Percentiles rank a stretch among this genome's conserved stretches.
phyloP scores from a whole-genome alignment of 2,797 vertebrate species.

The Acridotheres tristis region DNA sequence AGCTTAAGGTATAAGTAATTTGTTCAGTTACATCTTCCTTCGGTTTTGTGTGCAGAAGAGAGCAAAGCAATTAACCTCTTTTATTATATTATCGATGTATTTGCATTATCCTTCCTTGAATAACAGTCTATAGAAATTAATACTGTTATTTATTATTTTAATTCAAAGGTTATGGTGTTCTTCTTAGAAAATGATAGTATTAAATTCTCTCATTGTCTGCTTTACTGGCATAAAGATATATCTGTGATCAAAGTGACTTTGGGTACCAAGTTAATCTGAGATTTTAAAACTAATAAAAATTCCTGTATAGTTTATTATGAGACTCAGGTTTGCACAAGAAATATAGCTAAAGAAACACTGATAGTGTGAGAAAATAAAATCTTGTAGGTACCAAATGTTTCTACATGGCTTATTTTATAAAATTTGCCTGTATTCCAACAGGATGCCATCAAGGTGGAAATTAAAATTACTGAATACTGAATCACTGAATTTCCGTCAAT shows the following conservation, averaged over 20 bases:
- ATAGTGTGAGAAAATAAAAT: background rate
- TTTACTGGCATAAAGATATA: background rate
- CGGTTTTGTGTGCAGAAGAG: background rate
- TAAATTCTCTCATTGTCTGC: background rate
- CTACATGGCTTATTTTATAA: background rate
- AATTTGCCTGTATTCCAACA: background rate
- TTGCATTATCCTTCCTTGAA: background rate
- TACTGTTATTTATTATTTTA: background rate
- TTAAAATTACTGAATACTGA: background rate
- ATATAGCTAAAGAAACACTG: background rate
- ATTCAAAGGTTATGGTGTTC: background rate
- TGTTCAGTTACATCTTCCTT: background rate
- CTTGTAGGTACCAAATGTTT: background rate
- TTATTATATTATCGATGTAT: background rate
- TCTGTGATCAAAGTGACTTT: background rate
- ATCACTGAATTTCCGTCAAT: background rate
- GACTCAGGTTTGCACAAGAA: background rate
- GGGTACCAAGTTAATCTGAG: background rate
- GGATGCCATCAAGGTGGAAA: background rate
- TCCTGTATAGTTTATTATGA: background rate
- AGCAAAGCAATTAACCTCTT: conserved; percentile 1
- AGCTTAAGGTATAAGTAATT: background rate
- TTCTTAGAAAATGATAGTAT: background rate
- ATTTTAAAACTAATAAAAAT: background rate
- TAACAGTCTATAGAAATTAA: conserved; percentile 5